Percentiles rank a stretch among this genome's conserved stretches.
Evolutionary conservation across 2,888 invertebrate genomes (phyloP).

Genomic region (Achlya flavicornis): DNA sequence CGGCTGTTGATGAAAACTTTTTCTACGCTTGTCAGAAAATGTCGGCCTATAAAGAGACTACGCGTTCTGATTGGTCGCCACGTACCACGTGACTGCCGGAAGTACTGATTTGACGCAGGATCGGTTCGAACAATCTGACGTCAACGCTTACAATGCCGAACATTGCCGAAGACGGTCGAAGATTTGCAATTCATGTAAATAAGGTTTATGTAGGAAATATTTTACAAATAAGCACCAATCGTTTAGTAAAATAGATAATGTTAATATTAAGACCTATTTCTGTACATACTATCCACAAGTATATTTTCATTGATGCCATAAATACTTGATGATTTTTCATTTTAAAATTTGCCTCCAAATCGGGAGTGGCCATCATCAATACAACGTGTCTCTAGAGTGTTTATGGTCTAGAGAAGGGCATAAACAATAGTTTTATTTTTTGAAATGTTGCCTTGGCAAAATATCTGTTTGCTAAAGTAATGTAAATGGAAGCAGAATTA

Average conservation of each 20-base stretch:
- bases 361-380: conserved; percentile 80
- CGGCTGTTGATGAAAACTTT: conserved; percentile 97
- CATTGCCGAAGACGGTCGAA: conserved; percentile 62
- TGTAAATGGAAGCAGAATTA: too few species aligned
- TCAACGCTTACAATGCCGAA: conserved; percentile 67
- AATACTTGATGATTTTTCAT: conserved; percentile 17
- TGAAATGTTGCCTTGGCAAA: too few species aligned
- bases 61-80: conserved; percentile 70
- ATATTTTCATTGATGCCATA: not conserved
- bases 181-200: conserved; percentile 45
- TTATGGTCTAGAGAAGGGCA: conserved; percentile 58
- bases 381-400: conserved; percentile 74
- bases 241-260: not conserved
- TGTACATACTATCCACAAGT: not conserved
- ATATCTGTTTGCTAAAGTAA: too few species aligned
- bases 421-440: conserved; percentile 38
- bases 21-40: conserved; percentile 96
- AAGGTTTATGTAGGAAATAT: conserved; percentile 23
- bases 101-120: conserved; percentile 74
- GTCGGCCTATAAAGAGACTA: conserved; percentile 80
- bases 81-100: conserved; percentile 81
- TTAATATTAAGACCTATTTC: conserved; percentile 5
- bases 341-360: conserved; percentile 72
- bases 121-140: conserved; percentile 58
- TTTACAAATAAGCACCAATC: not conserved